Evolutionary conservation across 37 sponge, comb jelly and placozoan genomes (phyloP).

Genomic region (Halisarca cf. caerulea): DNA sequence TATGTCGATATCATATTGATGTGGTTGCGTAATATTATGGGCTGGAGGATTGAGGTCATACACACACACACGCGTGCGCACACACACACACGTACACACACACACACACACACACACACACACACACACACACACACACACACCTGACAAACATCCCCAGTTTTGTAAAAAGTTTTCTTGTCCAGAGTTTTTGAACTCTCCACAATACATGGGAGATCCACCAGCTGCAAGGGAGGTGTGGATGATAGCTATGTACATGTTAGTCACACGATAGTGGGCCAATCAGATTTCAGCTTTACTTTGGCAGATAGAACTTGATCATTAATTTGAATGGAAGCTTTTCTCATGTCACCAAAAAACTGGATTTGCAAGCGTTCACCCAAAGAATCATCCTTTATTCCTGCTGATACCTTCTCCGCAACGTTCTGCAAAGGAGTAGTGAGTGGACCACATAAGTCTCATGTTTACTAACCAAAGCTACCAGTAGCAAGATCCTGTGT

Average conservation of each 20-base stretch:
- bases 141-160: slow-evolving; percentile 94
- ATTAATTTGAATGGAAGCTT: slow-evolving; percentile 64
- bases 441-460: no score
- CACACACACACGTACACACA: no score
- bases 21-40: no score
- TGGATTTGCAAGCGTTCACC: slow-evolving; percentile 72
- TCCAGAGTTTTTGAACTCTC: slow-evolving; percentile 96
- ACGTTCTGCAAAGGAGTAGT: slow-evolving; percentile 43
- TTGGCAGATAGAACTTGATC: slow-evolving; percentile 62
- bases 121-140: no score
- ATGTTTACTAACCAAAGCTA: no score
- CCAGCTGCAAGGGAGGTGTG: slow-evolving; percentile 43
- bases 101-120: no score
- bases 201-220: slow-evolving; percentile 87
- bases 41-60: no score
- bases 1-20: no score
- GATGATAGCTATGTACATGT: not conserved
- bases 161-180: slow-evolving; percentile 90
- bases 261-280: slow-evolving; percentile 10
- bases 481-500: no score
- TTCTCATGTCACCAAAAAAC: slow-evolving; percentile 62
- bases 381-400: slow-evolving; percentile 53
- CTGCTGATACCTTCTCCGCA: slow-evolving; percentile 61
- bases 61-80: no score
- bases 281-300: slow-evolving; percentile 15